Evolutionary conservation across 2,113 vertebrate species (phyloP).

Genomic region (Dromiciops gliroides): DNA sequence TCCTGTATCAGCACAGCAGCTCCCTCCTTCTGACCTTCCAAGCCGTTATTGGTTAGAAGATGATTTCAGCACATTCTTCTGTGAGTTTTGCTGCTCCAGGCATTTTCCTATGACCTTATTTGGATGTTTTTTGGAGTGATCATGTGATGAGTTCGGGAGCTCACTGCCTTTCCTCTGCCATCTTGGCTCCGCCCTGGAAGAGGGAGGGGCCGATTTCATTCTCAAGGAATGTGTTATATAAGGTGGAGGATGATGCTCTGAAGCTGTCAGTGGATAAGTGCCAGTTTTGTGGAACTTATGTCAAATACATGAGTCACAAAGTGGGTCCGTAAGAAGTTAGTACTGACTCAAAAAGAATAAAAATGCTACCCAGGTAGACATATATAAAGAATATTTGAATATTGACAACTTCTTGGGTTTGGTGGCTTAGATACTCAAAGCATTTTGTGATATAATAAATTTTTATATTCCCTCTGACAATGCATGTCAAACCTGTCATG

Average conservation of each 20-base stretch:
- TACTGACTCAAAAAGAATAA: neutral
- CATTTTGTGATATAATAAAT: neutral
- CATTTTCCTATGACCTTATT: too few relatives aligned
- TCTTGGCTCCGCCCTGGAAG: too few relatives aligned
- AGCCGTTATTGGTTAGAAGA: too few relatives aligned
- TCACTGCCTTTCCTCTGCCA: too few relatives aligned
- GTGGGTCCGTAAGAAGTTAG: neutral
- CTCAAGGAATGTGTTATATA: neutral
- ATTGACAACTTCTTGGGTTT: neutral
- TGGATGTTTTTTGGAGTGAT: too few relatives aligned
- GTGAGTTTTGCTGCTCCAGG: too few relatives aligned
- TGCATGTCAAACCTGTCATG: neutral
- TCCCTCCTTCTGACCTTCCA: too few relatives aligned
- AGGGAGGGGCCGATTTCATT: too few relatives aligned
- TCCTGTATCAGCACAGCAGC: too few relatives aligned
- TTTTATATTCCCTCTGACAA: neutral
- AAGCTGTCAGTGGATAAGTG: neutral
- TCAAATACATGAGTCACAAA: neutral
- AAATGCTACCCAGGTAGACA: neutral
- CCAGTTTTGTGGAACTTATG: neutral
- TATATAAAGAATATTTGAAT: neutral
- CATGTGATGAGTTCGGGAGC: too few relatives aligned
- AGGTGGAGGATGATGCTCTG: neutral
- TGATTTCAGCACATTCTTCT: too few relatives aligned
- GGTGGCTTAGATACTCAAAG: neutral